A percentile compares a stretch with the other conserved stretches of the same genome.
Conservation (phyloP, 2,113 vertebrate species). For the Patagioenas fasciata region DNA sequence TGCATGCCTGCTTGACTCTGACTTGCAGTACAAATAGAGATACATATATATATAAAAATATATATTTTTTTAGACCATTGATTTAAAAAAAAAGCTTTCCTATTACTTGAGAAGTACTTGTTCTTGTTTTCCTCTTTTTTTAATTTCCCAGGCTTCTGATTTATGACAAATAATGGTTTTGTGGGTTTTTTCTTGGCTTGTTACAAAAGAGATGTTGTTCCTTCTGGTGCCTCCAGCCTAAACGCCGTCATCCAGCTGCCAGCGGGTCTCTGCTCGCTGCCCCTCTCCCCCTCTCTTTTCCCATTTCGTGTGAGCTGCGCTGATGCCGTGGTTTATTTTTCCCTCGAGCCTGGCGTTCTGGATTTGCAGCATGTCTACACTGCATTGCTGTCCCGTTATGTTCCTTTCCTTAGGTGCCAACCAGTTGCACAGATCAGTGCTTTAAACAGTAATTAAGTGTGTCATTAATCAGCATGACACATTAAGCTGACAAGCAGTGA, state of each 20-base stretch:
- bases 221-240: conserved; percentile 36
- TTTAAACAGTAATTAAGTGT: conserved; percentile 26
- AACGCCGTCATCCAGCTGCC: conserved; percentile 17
- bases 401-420: conserved; percentile 71
- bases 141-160: conserved; percentile 21
- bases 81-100: neutral
- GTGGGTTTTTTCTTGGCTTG: neutral
- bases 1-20: conserved; percentile 68
- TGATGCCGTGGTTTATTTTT: neutral
- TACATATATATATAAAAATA: neutral
- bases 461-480: neutral
- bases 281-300: conserved; percentile 11
- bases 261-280: neutral
- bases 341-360: conserved; percentile 6
- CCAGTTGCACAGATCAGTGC: conserved; percentile 15
- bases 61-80: too few species aligned
- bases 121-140: neutral
- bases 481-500: neutral
- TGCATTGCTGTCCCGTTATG: conserved; percentile 39
- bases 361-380: conserved; percentile 29
- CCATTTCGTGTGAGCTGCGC: neutral
- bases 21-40: conserved; percentile 36
- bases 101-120: neutral
- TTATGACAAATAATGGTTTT: conserved; percentile 16
- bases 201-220: conserved; percentile 1